phyloP scores from a whole-genome alignment of 37 sponge, comb jelly and placozoan species.

The Lycopodina hypogea region DNA sequence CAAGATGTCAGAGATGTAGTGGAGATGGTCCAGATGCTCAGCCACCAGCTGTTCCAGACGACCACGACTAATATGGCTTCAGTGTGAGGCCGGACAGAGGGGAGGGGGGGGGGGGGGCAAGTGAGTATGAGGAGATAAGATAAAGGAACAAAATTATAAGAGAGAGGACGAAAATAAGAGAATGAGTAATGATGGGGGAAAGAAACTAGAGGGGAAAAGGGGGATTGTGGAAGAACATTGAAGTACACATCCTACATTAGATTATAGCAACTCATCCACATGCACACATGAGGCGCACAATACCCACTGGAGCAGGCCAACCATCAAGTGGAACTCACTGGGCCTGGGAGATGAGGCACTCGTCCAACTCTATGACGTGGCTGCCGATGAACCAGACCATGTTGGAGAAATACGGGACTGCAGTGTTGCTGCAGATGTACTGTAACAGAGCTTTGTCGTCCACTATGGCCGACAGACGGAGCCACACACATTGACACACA shows the following conservation, averaged over 20 bases:
- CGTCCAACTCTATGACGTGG: slow-evolving; percentile 88
- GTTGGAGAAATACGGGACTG: slow-evolving; percentile 95
- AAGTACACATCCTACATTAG: too few species aligned
- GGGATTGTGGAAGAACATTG: too few species aligned
- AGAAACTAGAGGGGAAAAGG: not conserved
- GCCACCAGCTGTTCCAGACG: slow-evolving; percentile 81
- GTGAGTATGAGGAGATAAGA: not conserved
- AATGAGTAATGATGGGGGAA: not conserved
- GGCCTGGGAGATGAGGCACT: slow-evolving; percentile 78
- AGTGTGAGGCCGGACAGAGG: not conserved
- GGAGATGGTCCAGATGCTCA: slow-evolving; percentile 93
- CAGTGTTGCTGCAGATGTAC: slow-evolving; percentile 88
- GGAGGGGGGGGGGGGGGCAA: slow-evolving; percentile 8
- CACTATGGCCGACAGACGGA: slow-evolving; percentile 41
- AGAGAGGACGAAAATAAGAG: not conserved
- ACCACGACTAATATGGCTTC: slow-evolving; percentile 72
- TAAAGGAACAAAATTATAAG: not conserved
- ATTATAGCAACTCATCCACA: too few species aligned
- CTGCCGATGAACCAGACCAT: slow-evolving; percentile 95
- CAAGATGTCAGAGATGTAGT: slow-evolving; percentile 93
- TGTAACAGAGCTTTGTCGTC: slow-evolving; percentile 66
- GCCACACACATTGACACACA: not conserved
- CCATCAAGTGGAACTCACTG: slow-evolving; percentile 34
- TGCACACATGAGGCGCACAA: not conserved
- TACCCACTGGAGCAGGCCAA: not conserved